These are phyloP conservation scores for Nephrotoma guestfalica DNA, from an alignment of 2,888 invertebrate genomes.

Conservation along the genomic window DNA sequence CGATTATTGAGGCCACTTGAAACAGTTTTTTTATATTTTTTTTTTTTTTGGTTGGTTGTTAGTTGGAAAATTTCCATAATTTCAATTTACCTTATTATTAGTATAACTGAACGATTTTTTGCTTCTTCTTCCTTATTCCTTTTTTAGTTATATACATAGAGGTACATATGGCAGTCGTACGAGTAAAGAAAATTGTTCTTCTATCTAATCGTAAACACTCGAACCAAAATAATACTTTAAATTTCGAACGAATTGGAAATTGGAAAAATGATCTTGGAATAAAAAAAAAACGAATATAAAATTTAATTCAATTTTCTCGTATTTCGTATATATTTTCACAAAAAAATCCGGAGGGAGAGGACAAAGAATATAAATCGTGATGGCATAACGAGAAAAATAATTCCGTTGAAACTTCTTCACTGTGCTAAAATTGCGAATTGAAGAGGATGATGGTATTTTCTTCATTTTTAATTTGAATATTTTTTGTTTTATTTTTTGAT, in stretches of 20 bases:
- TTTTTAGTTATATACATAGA: not conserved
- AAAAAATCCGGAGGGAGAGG: not conserved
- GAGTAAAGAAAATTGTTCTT: not conserved
- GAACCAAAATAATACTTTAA: not conserved
- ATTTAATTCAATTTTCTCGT: not conserved
- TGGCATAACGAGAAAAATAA: not conserved
- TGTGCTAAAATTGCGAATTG: not conserved
- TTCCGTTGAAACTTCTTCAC: not conserved
- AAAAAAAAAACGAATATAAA: not conserved
- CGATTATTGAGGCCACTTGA: not conserved
- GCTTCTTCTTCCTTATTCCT: not conserved
- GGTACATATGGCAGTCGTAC: not conserved
- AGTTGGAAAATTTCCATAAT: not conserved
- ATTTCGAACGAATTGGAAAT: not conserved
- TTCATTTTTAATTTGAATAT: not conserved
- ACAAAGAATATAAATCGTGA: not conserved
- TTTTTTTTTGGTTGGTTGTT: not conserved
- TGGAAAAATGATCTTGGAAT: not conserved
- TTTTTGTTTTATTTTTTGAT: not conserved
- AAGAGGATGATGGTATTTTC: not conserved
- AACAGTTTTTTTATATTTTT: not conserved
- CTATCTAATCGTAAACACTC: not conserved
- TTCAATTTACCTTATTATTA: not conserved
- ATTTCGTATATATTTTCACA: not conserved
- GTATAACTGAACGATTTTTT: not conserved